These are phyloP conservation scores for Pyrocephalus nanus DNA, from an alignment of 2,797 vertebrate species.

Conservation along the genomic window DNA sequence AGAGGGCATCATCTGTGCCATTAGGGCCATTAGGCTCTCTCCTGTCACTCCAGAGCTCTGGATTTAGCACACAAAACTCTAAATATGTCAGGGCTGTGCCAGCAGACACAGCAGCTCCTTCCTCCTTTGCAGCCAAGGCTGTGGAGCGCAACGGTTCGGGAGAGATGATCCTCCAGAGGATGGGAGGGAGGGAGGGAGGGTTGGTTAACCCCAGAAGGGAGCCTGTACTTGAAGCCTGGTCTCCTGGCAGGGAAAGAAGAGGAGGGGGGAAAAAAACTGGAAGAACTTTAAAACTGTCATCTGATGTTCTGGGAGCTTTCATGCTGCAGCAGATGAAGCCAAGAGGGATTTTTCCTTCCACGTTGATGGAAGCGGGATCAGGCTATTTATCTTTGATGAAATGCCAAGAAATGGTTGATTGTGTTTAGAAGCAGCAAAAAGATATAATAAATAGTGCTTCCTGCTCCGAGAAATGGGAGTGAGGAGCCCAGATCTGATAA, in stretches of 20 bases:
- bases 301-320: not conserved
- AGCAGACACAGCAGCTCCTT: not conserved
- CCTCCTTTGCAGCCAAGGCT: not conserved
- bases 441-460: not conserved
- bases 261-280: not conserved
- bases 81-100: not conserved
- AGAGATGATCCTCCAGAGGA: not conserved
- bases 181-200: not conserved
- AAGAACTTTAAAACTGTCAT: not conserved
- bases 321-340: not conserved
- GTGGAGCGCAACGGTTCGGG: accelerated
- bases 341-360: not conserved
- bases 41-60: accelerated
- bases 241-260: not conserved
- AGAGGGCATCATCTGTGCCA: accelerated
- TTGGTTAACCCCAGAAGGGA: not conserved
- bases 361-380: not conserved
- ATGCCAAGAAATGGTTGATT: not conserved
- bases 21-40: not conserved
- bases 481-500: not conserved
- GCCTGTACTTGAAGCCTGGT: not conserved
- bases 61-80: not conserved
- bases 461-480: not conserved
- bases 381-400: conserved; percentile 43
- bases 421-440: not conserved